Conservation (phyloP, 2,888 invertebrate genomes). For the Minunthozetes semirufus region DNA sequence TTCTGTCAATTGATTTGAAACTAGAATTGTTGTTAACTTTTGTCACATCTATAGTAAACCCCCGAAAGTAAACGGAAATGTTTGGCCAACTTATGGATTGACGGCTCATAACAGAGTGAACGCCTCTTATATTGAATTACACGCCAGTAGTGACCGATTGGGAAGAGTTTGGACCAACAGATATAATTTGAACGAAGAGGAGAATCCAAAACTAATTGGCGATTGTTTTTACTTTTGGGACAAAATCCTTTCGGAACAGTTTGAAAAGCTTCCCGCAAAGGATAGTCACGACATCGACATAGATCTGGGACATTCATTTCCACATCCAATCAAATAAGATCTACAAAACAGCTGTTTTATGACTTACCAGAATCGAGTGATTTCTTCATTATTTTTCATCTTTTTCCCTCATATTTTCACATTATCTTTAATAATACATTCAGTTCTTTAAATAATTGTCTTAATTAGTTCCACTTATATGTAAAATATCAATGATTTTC, state of each 20-base stretch:
- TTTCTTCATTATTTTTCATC: too few relatives aligned
- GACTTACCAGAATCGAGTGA: too few relatives aligned
- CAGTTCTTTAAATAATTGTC: too few relatives aligned
- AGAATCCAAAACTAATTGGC: neutral
- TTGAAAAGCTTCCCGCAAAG: neutral
- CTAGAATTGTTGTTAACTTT: neutral
- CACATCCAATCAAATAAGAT: too few relatives aligned
- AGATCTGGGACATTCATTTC: too few relatives aligned
- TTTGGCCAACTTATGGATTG: neutral
- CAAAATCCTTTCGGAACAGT: neutral
- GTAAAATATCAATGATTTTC: too few relatives aligned
- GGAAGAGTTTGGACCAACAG: neutral
- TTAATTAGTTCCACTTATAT: too few relatives aligned
- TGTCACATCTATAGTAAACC: neutral
- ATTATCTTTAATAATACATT: too few relatives aligned
- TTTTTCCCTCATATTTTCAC: too few relatives aligned
- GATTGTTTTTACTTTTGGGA: conserved; percentile 20
- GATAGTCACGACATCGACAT: too few relatives aligned
- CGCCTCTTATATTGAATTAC: conserved; percentile 1
- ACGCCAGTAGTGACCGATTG: neutral
- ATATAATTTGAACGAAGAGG: neutral
- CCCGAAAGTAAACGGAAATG: neutral
- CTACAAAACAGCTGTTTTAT: too few relatives aligned
- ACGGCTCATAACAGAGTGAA: neutral
- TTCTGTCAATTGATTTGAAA: neutral